These are phyloP conservation scores for Theretra japonica DNA, from an alignment of 2,888 invertebrate genomes.

Conservation along the genomic window DNA sequence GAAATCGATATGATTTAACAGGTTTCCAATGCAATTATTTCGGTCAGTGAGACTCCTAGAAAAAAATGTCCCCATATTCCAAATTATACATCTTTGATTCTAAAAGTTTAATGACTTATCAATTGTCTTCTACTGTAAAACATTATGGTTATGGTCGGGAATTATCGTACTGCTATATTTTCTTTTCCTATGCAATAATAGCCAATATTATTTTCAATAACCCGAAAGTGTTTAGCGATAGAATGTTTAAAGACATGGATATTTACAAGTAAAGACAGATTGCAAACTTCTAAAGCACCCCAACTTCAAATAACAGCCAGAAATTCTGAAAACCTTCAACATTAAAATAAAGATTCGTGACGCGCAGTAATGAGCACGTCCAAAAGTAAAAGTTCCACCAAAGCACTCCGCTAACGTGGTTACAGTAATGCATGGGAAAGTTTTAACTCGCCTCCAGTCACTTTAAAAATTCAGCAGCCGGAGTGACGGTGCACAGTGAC, in stretches of 20 bases:
- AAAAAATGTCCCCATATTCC: too few relatives aligned
- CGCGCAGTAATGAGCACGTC: slow-evolving; percentile 25
- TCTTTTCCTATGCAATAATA: too few relatives aligned
- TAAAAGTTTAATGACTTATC: too few relatives aligned
- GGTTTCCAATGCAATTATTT: too few relatives aligned
- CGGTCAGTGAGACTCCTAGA: too few relatives aligned
- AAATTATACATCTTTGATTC: too few relatives aligned
- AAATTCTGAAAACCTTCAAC: background rate
- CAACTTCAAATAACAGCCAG: background rate
- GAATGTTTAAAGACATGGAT: background rate
- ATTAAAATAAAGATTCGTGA: slow-evolving; percentile 21
- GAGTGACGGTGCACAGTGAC: slow-evolving; percentile 67
- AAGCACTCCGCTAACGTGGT: slow-evolving; percentile 44
- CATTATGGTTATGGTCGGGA: too few relatives aligned
- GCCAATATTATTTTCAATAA: too few relatives aligned
- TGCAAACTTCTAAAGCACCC: background rate
- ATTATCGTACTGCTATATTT: too few relatives aligned
- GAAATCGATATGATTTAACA: too few relatives aligned
- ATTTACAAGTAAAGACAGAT: background rate
- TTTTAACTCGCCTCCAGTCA: slow-evolving; percentile 57
- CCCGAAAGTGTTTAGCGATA: too few relatives aligned
- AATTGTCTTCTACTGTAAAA: too few relatives aligned
- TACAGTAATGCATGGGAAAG: slow-evolving; percentile 61
- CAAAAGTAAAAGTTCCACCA: slow-evolving; percentile 30
- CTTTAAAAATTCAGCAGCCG: slow-evolving; percentile 76